These are phyloP conservation scores for Camponotus fellah DNA, from an alignment of 2,888 invertebrate genomes.

Conservation along the genomic window DNA sequence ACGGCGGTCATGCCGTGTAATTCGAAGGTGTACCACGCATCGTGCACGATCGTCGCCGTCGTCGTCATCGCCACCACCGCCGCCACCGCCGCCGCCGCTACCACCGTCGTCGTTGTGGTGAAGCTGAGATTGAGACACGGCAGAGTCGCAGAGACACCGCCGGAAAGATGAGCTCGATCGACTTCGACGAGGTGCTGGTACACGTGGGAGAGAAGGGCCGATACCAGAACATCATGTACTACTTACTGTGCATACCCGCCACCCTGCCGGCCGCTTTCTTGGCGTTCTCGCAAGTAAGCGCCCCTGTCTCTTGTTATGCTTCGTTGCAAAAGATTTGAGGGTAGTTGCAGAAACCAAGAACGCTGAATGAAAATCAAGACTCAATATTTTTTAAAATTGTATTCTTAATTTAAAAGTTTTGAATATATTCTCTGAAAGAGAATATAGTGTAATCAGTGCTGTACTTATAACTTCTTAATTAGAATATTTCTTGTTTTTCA, in stretches of 20 bases:
- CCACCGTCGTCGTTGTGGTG: slow-evolving; percentile 42
- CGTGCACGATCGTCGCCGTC: slow-evolving; percentile 58
- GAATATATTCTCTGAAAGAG: too few relatives aligned
- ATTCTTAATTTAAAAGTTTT: neutral
- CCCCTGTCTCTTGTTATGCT: neutral
- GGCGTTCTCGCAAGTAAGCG: slow-evolving; percentile 89
- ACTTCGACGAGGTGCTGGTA: slow-evolving; percentile 88
- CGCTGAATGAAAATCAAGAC: neutral
- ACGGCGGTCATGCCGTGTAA: slow-evolving; percentile 82
- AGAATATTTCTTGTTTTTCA: too few relatives aligned
- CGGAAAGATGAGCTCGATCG: slow-evolving; percentile 85
- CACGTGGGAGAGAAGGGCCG: slow-evolving; percentile 89
- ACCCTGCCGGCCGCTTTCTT: slow-evolving; percentile 90
- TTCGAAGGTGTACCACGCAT: slow-evolving; percentile 72
- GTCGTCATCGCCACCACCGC: neutral
- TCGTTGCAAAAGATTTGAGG: neutral
- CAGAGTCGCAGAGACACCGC: slow-evolving; percentile 58
- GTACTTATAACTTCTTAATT: too few relatives aligned
- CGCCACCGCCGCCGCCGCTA: neutral
- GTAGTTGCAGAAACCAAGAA: neutral
- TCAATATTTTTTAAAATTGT: neutral
- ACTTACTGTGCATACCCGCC: slow-evolving; percentile 89
- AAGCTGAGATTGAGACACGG: slow-evolving; percentile 59
- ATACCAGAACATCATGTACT: slow-evolving; percentile 89
- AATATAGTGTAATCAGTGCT: too few relatives aligned